Evolutionary conservation across 2,113 vertebrate species (phyloP), one percentile per base, ranked within the genome.

Genomic region (Balaenoptera acutorostrata): DNA sequence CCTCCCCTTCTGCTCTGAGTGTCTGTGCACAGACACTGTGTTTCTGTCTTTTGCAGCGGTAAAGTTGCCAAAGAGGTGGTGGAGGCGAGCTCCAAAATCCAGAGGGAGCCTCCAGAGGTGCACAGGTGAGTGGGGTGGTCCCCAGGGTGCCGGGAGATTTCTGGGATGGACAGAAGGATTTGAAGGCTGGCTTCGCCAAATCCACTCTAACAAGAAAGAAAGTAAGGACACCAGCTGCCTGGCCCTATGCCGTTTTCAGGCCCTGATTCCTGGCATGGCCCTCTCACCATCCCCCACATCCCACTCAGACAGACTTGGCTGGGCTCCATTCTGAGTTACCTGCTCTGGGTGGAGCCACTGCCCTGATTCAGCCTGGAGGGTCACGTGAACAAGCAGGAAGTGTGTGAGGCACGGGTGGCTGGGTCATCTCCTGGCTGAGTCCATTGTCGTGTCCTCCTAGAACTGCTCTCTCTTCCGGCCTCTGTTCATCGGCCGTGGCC

Each of bases 31-130:
- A n/a, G 15, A 68, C 0, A 0, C 36, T 20, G 1, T 90, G 80
- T 89, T 90, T 96, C n/a, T 98, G 29, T 98, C 82, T 97, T 82
- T 97, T 98, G 39, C 96, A 99, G 99, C 81, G 99, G 99, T 87
- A 99, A 99, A 99, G 99, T 99, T 93, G 99, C 99, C 93, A 99
- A 99, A 98, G 99, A 99, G 96, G 99, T 99, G 88, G 99, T 99
- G 66, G 99, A 99, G 95, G 99, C 99, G 94, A 99, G 99, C 97
- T 99, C 99, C 74, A 99, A 99, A 98, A 99, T 99, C 97, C 99
- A 99, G 98, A 99, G 99, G 93, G 99, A 99, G 49, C 99, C 99
- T 33, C 99, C 99, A 2, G 99, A 99, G 97, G 99, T 99, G 77
- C 98, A 99, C 98, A 99, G 99, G 99, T 99, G 98, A 98, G 97